Base-by-base conservation (phyloP, 2,113 vertebrate species). In the Pleuronectes platessa region DNA sequence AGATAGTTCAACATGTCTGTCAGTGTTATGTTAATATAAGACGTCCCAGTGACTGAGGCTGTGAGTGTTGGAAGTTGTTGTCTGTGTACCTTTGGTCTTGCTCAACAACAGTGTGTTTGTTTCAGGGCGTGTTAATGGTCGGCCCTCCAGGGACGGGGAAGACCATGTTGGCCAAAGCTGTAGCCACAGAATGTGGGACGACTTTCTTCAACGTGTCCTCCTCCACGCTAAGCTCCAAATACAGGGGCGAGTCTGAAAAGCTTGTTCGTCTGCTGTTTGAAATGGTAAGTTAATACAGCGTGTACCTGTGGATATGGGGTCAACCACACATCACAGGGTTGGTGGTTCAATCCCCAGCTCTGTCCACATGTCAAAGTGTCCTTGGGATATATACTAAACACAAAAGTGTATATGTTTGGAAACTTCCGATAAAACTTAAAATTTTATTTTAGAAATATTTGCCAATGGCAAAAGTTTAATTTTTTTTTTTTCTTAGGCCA, bases 171-270 rank as follows among this genome's bases (percentile, higher is more conserved):
- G 98, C 98, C 72, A 99, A 99, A 95, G 98, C 98, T 20, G 97
- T 99, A 82, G 97, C 98, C 68, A 99, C 98, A 4, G 97, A 99
- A 88, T 99, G 97, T 88, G 97, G 97, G 88, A 99, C 97, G 56
- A 99, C 97, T 15, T 99, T 99, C 94, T 99, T 99, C 93, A 99
- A 98, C 10, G 93, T 99, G 83, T 99, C 98, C 11, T 98, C 97
- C 31, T 98, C 97, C 69, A 99, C 98, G 0, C 96, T 99, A 60
- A 97, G 96, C 61, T 99, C 98, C 90, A 99, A 99, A 81, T 99
- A 99, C 93, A 94, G 97, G 79, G 97, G 98, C 84, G 97, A 99
- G 91, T 99, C 97, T 2, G 98, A 99, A 92, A 99, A 99, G 88
- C 97, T 99, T 64, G 97, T 99, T 35, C 97, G 97, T n/a, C 94